These are phyloP conservation scores for Oreocharis arfaki DNA, from an alignment of 2,113 vertebrate genomes.

Conservation along the genomic window DNA sequence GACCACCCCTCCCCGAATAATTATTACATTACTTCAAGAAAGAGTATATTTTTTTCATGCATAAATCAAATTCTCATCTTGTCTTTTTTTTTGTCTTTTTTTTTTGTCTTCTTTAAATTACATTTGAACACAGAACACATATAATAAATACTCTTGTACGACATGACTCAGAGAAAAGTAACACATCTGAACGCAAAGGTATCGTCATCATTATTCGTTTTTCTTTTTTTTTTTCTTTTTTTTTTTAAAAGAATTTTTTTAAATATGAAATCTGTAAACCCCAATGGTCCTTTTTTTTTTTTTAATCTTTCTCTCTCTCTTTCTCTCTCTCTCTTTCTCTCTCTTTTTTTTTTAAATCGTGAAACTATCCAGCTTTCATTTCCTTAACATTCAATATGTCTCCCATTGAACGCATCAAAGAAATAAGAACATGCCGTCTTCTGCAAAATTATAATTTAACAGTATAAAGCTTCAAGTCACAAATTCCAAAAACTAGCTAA, in stretches of 20 bases:
- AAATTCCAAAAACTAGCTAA: conserved; percentile 99
- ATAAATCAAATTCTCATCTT: conserved; percentile 73
- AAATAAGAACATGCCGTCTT: conserved; percentile 84
- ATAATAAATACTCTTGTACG: conserved; percentile 84
- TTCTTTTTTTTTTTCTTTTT: not conserved
- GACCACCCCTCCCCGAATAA: conserved; percentile 62
- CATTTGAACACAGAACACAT: conserved; percentile 92
- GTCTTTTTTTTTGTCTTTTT: conserved; percentile 5
- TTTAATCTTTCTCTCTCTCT: conserved; percentile 17
- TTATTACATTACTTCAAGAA: conserved; percentile 71
- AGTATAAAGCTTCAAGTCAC: conserved; percentile 99
- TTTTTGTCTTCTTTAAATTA: conserved; percentile 86
- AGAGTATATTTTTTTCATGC: conserved; percentile 75
- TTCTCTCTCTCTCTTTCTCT: not conserved
- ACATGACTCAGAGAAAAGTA: conserved; percentile 72
- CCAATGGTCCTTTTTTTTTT: conserved; percentile 62
- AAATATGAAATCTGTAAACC: conserved; percentile 77
- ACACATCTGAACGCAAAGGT: conserved; percentile 69
- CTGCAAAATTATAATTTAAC: conserved; percentile 95
- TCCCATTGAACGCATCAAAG: conserved; percentile 84
- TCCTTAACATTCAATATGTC: conserved; percentile 90
- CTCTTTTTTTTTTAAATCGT: not conserved
- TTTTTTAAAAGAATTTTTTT: conserved; percentile 70
- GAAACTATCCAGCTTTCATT: conserved; percentile 54
- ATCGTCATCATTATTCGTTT: conserved; percentile 9